A percentile compares a stretch with the other conserved stretches of the same genome.
These are phyloP conservation scores for Aptenodytes patagonicus DNA, from an alignment of 2,113 vertebrate species.

Conservation along the genomic window DNA sequence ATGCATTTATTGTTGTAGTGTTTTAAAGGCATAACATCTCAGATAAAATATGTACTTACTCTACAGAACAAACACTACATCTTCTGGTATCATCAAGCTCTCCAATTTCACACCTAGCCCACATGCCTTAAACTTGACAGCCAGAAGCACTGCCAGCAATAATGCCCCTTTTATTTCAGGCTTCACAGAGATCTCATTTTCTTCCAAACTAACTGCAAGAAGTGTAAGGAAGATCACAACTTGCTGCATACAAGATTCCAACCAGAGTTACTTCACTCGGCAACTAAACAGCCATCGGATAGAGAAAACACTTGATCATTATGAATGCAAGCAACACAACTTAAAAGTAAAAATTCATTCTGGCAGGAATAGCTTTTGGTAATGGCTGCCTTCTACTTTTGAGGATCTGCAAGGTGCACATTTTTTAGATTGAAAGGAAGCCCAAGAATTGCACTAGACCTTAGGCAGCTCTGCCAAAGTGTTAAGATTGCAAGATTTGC, in stretches of 20 bases:
- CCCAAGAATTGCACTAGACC: not conserved
- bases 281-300: accelerated
- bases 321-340: not conserved
- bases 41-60: not conserved
- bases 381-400: not conserved
- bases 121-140: not conserved
- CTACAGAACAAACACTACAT: not conserved
- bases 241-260: not conserved
- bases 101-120: not conserved
- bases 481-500: not conserved
- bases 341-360: not conserved
- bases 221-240: not conserved
- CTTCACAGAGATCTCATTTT: not conserved
- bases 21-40: not conserved
- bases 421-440: not conserved
- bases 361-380: not conserved
- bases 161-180: not conserved
- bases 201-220: not conserved
- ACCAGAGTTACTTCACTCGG: not conserved
- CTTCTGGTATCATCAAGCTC: not conserved
- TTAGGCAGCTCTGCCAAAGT: not conserved
- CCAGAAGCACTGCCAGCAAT: not conserved
- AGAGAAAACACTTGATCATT: not conserved
- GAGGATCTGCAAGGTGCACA: not conserved
- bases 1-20: not conserved